Evolutionary conservation across 2,797 vertebrate genomes (phyloP).

Genomic region (Mormyrus proboscirostris): DNA sequence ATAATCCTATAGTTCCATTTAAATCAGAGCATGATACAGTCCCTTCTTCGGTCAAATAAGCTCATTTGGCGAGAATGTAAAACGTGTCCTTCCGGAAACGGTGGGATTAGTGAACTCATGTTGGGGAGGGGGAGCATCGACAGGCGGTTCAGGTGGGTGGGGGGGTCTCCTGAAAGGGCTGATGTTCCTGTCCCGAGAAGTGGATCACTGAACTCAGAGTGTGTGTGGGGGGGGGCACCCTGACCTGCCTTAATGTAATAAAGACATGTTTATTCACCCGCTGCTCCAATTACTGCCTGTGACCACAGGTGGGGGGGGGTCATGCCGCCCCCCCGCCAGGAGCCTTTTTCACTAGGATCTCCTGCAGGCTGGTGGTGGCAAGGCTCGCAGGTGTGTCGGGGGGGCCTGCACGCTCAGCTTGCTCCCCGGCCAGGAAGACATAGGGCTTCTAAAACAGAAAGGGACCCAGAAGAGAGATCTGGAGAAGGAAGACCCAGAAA

Average conservation of each 20-base stretch:
- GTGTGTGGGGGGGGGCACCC: neutral
- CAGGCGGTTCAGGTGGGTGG: neutral
- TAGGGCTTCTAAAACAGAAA: neutral
- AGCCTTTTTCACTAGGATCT: neutral
- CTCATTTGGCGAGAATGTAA: constrained; percentile 11
- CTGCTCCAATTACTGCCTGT: neutral
- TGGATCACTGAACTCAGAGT: neutral
- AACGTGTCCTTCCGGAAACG: constrained; percentile 16
- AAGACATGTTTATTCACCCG: constrained; percentile 17
- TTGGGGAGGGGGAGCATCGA: neutral
- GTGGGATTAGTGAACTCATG: neutral
- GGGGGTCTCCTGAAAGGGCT: neutral
- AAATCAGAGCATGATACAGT: constrained; percentile 14
- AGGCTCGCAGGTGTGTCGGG: neutral
- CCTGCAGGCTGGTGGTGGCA: neutral
- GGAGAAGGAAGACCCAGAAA: neutral
- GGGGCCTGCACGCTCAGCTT: neutral
- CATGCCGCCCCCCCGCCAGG: neutral
- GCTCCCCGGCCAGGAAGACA: neutral
- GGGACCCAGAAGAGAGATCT: neutral
- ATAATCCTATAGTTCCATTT: constrained; percentile 19
- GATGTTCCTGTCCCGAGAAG: neutral
- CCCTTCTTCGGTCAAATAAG: constrained; percentile 13
- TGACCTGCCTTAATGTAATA: constrained; percentile 20
- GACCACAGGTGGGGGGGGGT: neutral